Evolutionary conservation across 2,888 invertebrate genomes (phyloP).

Genomic region (Andrena hattorfiana): DNA sequence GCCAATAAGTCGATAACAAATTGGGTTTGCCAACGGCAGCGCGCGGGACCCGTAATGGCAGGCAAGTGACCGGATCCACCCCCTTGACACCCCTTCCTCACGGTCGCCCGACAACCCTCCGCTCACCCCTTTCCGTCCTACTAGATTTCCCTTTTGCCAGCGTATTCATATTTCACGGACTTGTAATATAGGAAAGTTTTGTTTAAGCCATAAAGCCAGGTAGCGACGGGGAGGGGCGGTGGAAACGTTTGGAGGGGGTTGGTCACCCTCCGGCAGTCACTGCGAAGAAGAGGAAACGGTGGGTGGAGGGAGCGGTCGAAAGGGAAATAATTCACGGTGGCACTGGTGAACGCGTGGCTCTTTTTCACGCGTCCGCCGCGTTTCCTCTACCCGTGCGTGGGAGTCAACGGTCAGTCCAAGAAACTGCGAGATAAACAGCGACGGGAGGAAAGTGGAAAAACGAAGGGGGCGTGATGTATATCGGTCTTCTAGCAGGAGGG

Average conservation of each 20-base stretch:
- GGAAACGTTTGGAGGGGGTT: constrained; percentile 46
- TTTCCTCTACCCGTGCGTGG: neutral
- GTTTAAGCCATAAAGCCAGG: constrained; percentile 84
- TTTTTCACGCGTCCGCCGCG: constrained; percentile 63
- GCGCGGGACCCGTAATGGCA: constrained; percentile 80
- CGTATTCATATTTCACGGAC: constrained; percentile 84
- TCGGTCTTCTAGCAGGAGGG: constrained; percentile 24
- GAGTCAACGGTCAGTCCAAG: constrained; percentile 45
- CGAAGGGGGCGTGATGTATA: constrained; percentile 53
- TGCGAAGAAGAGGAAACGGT: constrained; percentile 16
- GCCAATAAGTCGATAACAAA: constrained; percentile 85
- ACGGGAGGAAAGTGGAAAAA: constrained; percentile 22
- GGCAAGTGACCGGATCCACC: constrained; percentile 83
- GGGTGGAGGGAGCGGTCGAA: constrained; percentile 70
- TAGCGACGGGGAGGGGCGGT: constrained; percentile 49
- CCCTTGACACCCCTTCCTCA: constrained; percentile 65
- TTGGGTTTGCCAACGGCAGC: constrained; percentile 83
- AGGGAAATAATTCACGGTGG: constrained; percentile 81
- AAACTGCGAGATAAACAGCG: constrained; percentile 47
- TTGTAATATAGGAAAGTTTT: constrained; percentile 84
- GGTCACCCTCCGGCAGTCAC: constrained; percentile 77
- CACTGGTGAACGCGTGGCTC: constrained; percentile 66
- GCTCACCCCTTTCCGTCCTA: constrained; percentile 43
- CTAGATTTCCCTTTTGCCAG: constrained; percentile 73
- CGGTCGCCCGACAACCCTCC: constrained; percentile 55